phyloP scores from a whole-genome alignment of 2,113 vertebrate species.

The Progne subis region DNA sequence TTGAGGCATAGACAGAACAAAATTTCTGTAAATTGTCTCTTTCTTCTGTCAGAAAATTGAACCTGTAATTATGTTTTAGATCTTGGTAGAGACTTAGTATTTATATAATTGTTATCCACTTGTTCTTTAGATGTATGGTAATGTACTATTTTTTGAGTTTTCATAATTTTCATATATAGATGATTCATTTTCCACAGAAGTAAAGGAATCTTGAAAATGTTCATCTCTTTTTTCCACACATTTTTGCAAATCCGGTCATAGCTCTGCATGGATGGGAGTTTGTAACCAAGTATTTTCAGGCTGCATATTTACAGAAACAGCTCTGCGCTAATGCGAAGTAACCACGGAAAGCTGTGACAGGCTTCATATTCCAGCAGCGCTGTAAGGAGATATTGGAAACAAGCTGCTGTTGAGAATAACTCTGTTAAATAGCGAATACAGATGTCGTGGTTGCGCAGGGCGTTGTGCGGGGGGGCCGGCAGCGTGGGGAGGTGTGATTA shows the following conservation, averaged over 20 bases:
- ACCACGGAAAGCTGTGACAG: background rate
- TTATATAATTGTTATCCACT: constrained; percentile 3
- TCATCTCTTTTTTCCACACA: background rate
- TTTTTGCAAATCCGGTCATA: background rate
- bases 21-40: background rate
- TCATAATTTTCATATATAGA: background rate
- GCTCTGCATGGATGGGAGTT: background rate
- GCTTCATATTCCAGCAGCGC: background rate
- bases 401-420: background rate
- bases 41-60: constrained; percentile 36
- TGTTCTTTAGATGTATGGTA: constrained; percentile 16
- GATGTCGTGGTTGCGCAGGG: background rate
- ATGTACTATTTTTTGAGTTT: constrained; percentile 6
- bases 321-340: background rate
- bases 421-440: background rate
- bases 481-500: constrained; percentile 18
- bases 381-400: background rate
- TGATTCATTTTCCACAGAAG: constrained; percentile 14
- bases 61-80: constrained; percentile 20
- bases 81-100: background rate
- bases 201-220: background rate
- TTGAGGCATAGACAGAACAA: background rate
- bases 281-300: background rate
- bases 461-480: background rate
- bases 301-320: background rate